These are phyloP conservation scores for Entomobrya multifasciata DNA, from an alignment of 2,888 invertebrate species.

Conservation along the genomic window DNA sequence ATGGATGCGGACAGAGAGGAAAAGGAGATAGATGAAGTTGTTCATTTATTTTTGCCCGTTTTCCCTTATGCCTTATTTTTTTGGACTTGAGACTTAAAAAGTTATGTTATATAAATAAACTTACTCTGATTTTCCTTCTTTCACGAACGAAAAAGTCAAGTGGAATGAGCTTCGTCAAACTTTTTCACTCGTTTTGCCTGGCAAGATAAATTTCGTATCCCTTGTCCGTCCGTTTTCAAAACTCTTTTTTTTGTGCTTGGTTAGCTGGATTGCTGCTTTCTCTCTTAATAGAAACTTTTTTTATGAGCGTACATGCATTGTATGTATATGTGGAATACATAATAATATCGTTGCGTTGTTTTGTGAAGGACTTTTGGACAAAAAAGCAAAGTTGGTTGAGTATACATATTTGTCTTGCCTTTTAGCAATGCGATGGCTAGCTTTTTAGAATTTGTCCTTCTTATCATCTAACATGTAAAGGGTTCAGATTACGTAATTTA, in stretches of 20 bases:
- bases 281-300: constrained; percentile 22
- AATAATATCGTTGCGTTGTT: neutral
- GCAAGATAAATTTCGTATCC: constrained; percentile 15
- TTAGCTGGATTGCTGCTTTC: neutral
- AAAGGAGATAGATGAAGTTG: constrained; percentile 27
- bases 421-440: no score
- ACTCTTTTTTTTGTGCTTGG: neutral
- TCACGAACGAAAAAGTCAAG: constrained; percentile 29
- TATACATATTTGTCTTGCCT: neutral
- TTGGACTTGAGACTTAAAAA: neutral
- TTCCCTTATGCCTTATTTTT: neutral
- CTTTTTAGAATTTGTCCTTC: neutral
- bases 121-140: neutral
- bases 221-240: no score
- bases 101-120: constrained; percentile 4
- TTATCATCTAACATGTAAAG: neutral
- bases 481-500: constrained; percentile 6
- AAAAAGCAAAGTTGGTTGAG: neutral
- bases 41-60: constrained; percentile 28
- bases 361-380: neutral
- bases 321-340: no score
- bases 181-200: neutral
- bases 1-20: neutral
- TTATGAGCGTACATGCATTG: neutral
- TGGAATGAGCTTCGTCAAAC: constrained; percentile 51